Evolutionary conservation across 2,888 invertebrate species (phyloP), one percentile per base, ranked within the genome.

Genomic region (Amorpha juglandis): DNA sequence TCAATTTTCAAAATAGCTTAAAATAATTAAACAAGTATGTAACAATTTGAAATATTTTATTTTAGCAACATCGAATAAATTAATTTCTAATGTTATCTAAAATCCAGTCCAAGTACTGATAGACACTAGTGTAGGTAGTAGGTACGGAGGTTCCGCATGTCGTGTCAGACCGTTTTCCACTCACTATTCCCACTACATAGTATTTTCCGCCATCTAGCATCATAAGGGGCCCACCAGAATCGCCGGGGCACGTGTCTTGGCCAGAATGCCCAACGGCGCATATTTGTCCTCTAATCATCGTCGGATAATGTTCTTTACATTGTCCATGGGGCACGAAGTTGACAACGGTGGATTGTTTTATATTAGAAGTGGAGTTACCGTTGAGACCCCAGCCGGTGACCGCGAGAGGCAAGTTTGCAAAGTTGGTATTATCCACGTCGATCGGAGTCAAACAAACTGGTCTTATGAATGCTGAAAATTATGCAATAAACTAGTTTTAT

Each of bases 181-280:
- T 93, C 6, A 93, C 92, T 8, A 92, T 78, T 3, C 92, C 93
- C 3, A 88, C 84, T 2, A 90, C 81, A 73, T 83, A 89, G 74
- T 90, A 91, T 68, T 80, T 88, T 21, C 86, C 88, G 65, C 83
- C 80, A 66, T 88, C 88, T 27, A 88, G 50, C 74, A 86, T 86
- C 92, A 93, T 93, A 21, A 92, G 75, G 1, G 92, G 92, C 8
- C 92, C 92, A 19, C 92, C 92, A 2, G 92, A 93, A 72, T 92
- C 92, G 1, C 92, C 92, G 76, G 90, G 90, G 71, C 93, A 92
- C 6, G 92, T 90, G 68, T 92, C 93, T 70, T 91, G 83, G 0
- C 92, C 91, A 0, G 79, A 85, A 42, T 86, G 82, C 0, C 91
- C 92, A 7, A 86, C 88, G 3, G 92, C 92, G 73, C 92, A 92